Conservation (phyloP, 2,797 vertebrate genomes). For the Trachurus trachurus region DNA sequence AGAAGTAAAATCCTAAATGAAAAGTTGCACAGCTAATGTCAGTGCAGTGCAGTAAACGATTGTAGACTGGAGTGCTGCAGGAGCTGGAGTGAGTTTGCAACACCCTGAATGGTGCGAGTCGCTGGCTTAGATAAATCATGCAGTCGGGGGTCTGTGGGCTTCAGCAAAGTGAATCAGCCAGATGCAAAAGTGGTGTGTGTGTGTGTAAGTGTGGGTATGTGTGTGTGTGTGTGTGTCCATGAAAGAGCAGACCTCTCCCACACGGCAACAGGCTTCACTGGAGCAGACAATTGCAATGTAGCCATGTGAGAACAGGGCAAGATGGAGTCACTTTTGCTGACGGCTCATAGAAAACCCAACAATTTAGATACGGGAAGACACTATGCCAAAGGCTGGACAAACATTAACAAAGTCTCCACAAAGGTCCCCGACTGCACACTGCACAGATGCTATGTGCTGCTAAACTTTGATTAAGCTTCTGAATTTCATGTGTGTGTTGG, state of each 20-base stretch:
- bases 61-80: conserved; percentile 61
- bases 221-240: conserved; percentile 83
- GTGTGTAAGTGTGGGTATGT: conserved; percentile 31
- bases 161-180: conserved; percentile 84
- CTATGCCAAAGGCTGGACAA: conserved; percentile 72
- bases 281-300: conserved; percentile 91
- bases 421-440: conserved; percentile 26
- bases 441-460: conserved; percentile 32
- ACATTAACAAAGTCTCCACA: conserved; percentile 64
- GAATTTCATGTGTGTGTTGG: conserved; percentile 18
- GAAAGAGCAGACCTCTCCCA: conserved; percentile 88
- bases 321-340: conserved; percentile 88
- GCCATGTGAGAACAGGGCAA: conserved; percentile 88
- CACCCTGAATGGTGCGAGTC: conserved; percentile 73
- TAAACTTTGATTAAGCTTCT: conserved; percentile 67
- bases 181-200: conserved; percentile 77
- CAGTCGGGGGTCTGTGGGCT: conserved; percentile 80
- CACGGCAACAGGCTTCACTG: conserved; percentile 87
- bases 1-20: neutral
- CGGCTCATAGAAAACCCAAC: conserved; percentile 79
- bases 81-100: conserved; percentile 72
- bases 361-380: conserved; percentile 78
- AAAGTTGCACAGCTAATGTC: conserved; percentile 36
- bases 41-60: conserved; percentile 46
- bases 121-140: conserved; percentile 86